Base-by-base conservation (phyloP, 2,113 vertebrate genomes). In the Xenus cinereus region DNA sequence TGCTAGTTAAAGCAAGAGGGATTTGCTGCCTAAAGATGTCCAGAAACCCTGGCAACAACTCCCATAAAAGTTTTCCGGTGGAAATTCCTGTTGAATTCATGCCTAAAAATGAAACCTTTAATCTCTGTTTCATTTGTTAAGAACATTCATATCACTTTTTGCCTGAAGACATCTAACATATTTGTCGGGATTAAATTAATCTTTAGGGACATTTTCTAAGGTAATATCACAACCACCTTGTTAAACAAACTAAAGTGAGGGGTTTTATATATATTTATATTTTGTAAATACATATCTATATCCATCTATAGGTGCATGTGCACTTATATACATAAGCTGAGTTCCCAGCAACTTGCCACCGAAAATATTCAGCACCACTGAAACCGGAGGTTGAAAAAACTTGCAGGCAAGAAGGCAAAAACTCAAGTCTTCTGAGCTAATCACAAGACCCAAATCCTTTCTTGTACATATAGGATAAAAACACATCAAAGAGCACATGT, bases 401-500 rank as follows among this genome's bases (percentile, higher is more conserved):
- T 84, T 48, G 32, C 30, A 79, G 86, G 83, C 22, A 90, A 80
- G 77, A 76, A 93, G 33, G 63, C 45, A 78, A 86, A 63, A 66
- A 66, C 62, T 79, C 60, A 33, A 75, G n/a, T 60, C 86, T 89
- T 68, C 53, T 32, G 48, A 91, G 60, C 62, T 90, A 66, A 76
- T 93, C 92, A 93, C 89, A 93, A 87, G 77, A 93, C 88, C 53
- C 30, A 87, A 92, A 91, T 62, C 43, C 60, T 72, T 76, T 74
- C 75, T 67, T n/a, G 33, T 78, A 30, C 66, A 56, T 63, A 69
- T 27, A 62, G 88, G 62, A 81, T 89, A 73, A 87, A 84, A 92
- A 97, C 80, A 94, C 87, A 93, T 96, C 91, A 96, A 96, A 96
- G 83, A 84, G 41, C 88, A 93, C 83, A 54, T 88, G 88, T 84